A percentile compares a stretch with the other conserved stretches of the same genome.
Conservation (phyloP, 1,140 invertebrate species). For the Druon quercuslanigerum region DNA sequence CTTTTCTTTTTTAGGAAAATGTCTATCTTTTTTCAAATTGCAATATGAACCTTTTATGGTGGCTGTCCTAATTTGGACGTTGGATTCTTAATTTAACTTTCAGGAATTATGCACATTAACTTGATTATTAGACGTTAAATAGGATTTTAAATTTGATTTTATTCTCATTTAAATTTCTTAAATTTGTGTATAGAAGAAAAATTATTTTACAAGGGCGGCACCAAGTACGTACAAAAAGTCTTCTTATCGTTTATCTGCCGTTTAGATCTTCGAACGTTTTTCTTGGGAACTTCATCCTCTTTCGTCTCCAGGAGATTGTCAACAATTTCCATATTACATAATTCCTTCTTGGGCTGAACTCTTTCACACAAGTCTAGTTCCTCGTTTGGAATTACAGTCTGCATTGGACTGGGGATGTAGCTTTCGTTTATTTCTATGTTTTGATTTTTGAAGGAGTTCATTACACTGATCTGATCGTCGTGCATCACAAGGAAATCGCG, state of each 20-base stretch:
- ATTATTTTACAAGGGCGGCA: not conserved
- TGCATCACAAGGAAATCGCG: slow-evolving; percentile 73
- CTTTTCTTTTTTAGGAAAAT: too few species aligned
- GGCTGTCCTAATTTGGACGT: too few species aligned
- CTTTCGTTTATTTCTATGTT: slow-evolving; percentile 56
- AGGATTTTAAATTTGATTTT: too few species aligned
- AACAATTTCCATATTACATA: slow-evolving; percentile 12
- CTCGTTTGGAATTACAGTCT: not conserved
- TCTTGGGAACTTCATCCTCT: slow-evolving; percentile 37
- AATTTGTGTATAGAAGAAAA: too few species aligned
- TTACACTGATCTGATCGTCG: slow-evolving; percentile 71
- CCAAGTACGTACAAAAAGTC: slow-evolving; percentile 58
- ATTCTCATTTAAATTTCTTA: too few species aligned
- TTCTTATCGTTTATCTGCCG: slow-evolving; percentile 66
- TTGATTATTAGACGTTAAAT: too few species aligned
- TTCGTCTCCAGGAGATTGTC: slow-evolving; percentile 25
- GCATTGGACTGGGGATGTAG: slow-evolving; percentile 22
- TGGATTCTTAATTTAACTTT: too few species aligned
- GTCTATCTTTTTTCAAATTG: too few species aligned
- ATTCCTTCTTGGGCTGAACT: not conserved
- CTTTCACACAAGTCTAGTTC: not conserved
- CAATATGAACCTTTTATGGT: too few species aligned
- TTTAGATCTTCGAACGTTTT: slow-evolving; percentile 54
- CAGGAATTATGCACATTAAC: too few species aligned
- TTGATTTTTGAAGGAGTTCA: slow-evolving; percentile 65